These are phyloP conservation scores for Helicolenus hilgendorfi DNA, from an alignment of 2,797 vertebrate species.

Conservation along the genomic window DNA sequence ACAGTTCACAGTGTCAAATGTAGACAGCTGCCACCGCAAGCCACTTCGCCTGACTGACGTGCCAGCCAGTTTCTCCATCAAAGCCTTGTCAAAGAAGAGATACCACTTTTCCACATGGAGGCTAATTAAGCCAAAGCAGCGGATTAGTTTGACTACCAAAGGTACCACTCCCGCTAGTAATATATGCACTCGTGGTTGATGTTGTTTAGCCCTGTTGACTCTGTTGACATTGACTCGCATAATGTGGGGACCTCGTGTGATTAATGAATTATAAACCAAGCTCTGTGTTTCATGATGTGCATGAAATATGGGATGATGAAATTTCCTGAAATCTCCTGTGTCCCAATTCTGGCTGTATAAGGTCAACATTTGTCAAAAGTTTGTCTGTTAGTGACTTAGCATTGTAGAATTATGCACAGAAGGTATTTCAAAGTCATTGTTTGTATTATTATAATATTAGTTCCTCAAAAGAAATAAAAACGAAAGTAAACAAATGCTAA, in stretches of 20 bases:
- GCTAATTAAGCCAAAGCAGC: conserved; percentile 29
- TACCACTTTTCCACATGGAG: conserved; percentile 3
- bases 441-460: background rate
- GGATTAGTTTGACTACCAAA: conserved; percentile 28
- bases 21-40: conserved; percentile 69
- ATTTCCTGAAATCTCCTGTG: conserved; percentile 62
- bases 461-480: background rate
- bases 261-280: conserved; percentile 60
- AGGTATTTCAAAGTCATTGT: background rate
- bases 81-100: conserved; percentile 47
- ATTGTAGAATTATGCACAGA: background rate
- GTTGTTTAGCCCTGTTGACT: conserved; percentile 50
- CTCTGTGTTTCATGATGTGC: conserved; percentile 24
- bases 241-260: conserved; percentile 10
- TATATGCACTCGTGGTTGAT: background rate
- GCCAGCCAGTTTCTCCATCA: conserved; percentile 54
- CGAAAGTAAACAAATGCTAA: background rate
- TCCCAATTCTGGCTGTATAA: conserved; percentile 8
- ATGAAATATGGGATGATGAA: conserved; percentile 68
- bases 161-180: conserved; percentile 12
- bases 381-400: background rate
- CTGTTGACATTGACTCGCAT: conserved; percentile 52
- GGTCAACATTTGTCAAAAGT: conserved; percentile 51
- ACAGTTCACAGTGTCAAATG: conserved; percentile 71
- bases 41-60: conserved; percentile 55